These are phyloP conservation scores for Microctenopoma steveboyesi DNA, from an alignment of 2,797 vertebrate genomes.

Conservation along the genomic window DNA sequence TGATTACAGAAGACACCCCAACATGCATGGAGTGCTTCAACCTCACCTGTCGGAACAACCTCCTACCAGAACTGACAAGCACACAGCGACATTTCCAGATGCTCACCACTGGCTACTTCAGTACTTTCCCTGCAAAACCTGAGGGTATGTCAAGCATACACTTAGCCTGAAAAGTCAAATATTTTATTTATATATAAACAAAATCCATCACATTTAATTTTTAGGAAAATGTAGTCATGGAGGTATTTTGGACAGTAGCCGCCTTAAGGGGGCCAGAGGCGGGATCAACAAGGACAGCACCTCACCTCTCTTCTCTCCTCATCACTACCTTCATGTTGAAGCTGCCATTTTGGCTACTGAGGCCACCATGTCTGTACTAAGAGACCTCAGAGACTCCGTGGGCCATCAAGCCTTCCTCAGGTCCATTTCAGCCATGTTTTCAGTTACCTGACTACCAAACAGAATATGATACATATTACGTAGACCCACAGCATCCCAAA, in stretches of 20 bases:
- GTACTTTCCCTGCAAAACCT: constrained; percentile 82
- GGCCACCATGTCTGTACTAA: constrained; percentile 84
- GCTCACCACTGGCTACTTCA: constrained; percentile 90
- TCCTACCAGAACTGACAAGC: constrained; percentile 69
- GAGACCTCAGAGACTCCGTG: constrained; percentile 83
- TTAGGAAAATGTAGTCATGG: constrained; percentile 92
- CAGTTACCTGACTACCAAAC: background rate
- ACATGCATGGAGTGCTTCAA: constrained; percentile 88
- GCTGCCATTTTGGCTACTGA: constrained; percentile 84
- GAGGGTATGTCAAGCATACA: constrained; percentile 71
- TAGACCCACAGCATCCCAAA: background rate
- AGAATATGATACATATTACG: background rate
- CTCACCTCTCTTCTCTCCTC: constrained; percentile 87
- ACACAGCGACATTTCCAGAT: constrained; percentile 53
- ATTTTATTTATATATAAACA: background rate
- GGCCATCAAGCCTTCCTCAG: constrained; percentile 83
- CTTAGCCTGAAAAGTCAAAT: background rate
- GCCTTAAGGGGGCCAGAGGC: constrained; percentile 79
- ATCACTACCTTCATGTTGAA: constrained; percentile 85
- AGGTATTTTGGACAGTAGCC: constrained; percentile 87
- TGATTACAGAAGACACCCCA: constrained; percentile 71
- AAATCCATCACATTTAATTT: background rate
- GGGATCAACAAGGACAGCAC: constrained; percentile 92
- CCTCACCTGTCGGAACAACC: constrained; percentile 85
- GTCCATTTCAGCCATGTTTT: constrained; percentile 58